phyloP scores from a whole-genome alignment of 2,113 vertebrate genomes.

The Notothenia rossii region DNA sequence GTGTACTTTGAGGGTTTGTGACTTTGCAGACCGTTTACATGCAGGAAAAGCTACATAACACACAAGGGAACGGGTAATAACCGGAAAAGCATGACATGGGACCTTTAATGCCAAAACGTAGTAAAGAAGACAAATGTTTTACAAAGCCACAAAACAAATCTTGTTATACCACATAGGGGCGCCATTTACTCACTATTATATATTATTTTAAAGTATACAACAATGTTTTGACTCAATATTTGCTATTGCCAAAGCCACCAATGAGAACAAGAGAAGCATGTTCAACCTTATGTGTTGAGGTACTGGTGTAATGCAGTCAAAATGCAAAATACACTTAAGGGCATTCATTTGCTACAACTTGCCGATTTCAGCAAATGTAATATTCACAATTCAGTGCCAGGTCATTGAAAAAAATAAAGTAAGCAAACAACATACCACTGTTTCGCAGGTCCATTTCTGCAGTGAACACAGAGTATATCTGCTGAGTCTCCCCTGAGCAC shows the following conservation, averaged over 20 bases:
- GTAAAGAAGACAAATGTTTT: not conserved
- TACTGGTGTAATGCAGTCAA: not conserved
- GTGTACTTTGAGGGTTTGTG: too few relatives aligned
- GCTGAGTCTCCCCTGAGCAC: not conserved
- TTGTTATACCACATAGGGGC: constrained; percentile 44
- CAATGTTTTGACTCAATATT: not conserved
- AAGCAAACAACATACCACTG: constrained; percentile 26
- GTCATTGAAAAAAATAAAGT: not conserved
- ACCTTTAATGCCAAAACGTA: not conserved
- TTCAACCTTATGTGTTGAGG: not conserved
- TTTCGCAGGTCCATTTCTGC: not conserved
- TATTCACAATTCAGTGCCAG: not conserved
- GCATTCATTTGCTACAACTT: too few relatives aligned
- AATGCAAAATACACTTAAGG: not conserved
- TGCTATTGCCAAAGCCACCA: not conserved
- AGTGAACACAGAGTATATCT: not conserved
- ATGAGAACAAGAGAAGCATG: not conserved
- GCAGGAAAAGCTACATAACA: too few relatives aligned
- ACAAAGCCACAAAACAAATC: not conserved
- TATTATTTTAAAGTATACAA: not conserved
- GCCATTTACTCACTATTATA: constrained; percentile 20
- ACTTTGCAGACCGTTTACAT: too few relatives aligned
- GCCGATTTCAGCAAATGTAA: not conserved
- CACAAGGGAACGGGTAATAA: too few relatives aligned
- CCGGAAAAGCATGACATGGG: too few relatives aligned